Percentiles rank a stretch among this genome's conserved stretches.
These are phyloP conservation scores for Tolypeutes matacus DNA, from an alignment of 2,797 vertebrate genomes.

Conservation along the genomic window DNA sequence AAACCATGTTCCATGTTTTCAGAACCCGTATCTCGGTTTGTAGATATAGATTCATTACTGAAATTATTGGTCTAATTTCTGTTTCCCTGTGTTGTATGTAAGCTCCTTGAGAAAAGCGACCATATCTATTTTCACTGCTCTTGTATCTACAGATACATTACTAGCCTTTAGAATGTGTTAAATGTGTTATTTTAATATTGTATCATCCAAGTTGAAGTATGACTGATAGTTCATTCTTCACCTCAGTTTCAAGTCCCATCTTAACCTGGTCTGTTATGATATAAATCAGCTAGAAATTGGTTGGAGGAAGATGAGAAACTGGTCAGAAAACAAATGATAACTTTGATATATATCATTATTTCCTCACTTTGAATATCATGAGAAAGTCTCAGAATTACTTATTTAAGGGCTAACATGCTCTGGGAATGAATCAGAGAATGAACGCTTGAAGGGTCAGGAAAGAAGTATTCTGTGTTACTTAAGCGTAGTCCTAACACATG, in stretches of 20 bases:
- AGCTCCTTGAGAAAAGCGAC: not conserved
- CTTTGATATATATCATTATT: not conserved
- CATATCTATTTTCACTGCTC: not conserved
- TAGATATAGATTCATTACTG: not conserved
- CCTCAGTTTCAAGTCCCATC: not conserved
- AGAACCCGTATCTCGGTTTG: not conserved
- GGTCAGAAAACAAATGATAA: not conserved
- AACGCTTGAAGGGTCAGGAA: not conserved
- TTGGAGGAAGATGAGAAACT: not conserved
- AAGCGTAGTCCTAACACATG: not conserved
- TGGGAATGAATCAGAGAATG: not conserved
- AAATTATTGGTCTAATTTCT: not conserved
- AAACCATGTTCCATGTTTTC: not conserved
- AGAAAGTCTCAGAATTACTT: not conserved
- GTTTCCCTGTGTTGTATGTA: not conserved
- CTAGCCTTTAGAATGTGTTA: not conserved
- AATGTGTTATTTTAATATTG: not conserved
- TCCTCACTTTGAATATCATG: not conserved
- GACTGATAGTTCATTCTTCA: not conserved
- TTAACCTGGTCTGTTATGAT: not conserved
- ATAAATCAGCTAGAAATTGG: not conserved
- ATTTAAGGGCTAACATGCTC: not conserved
- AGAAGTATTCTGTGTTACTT: not conserved
- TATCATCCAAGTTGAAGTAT: not conserved
- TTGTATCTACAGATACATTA: not conserved